A percentile compares a stretch with the other conserved stretches of the same genome.
Evolutionary conservation across 2,113 vertebrate species (phyloP).

Genomic region (Tylochromis polylepis): DNA sequence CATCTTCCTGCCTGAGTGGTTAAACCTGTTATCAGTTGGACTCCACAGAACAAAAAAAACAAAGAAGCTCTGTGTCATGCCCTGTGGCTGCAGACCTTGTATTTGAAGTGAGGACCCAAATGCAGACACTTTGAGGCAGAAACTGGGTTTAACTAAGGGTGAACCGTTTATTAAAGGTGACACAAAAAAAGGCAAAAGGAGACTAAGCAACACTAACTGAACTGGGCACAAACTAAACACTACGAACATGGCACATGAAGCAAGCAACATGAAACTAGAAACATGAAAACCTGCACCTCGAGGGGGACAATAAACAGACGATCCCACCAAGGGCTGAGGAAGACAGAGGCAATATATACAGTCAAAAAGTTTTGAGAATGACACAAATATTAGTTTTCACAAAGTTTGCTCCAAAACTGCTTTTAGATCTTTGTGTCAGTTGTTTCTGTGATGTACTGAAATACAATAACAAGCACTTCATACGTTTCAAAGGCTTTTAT

Average conservation of each 20-base stretch:
- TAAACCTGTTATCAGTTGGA: neutral
- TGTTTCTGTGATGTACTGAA: too few relatives aligned
- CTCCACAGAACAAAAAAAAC: neutral
- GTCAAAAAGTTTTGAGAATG: too few relatives aligned
- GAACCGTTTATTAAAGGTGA: accelerated
- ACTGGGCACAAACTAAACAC: neutral
- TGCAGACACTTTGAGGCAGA: neutral
- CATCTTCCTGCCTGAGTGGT: neutral
- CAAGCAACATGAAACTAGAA: neutral
- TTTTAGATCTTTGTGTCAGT: too few relatives aligned
- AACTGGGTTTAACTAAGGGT: neutral
- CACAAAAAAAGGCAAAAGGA: neutral
- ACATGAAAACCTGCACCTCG: neutral
- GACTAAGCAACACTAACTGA: neutral
- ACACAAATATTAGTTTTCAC: too few relatives aligned
- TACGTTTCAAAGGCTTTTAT: too few relatives aligned
- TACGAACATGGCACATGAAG: neutral
- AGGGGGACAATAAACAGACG: too few relatives aligned
- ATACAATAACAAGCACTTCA: too few relatives aligned
- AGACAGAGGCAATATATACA: accelerated
- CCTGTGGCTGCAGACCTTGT: neutral
- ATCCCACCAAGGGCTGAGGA: too few relatives aligned
- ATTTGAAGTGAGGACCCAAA: neutral
- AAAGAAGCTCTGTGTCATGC: neutral
- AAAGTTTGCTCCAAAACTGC: too few relatives aligned